Conservation (phyloP, 2,888 invertebrate species). For the Lymantria monacha region DNA sequence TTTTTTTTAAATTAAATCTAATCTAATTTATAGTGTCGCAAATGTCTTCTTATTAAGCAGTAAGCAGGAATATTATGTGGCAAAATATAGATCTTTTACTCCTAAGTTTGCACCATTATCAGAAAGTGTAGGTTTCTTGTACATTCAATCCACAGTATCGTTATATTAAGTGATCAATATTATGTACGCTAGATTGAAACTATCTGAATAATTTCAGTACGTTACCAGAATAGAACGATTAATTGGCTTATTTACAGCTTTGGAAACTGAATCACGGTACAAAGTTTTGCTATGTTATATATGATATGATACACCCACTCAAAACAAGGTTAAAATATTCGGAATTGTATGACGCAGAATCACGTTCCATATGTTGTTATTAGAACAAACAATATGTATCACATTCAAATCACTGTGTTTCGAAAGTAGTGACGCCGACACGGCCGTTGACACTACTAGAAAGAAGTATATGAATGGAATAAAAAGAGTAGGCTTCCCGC, state of each 20-base stretch:
- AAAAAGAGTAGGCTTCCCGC: slow-evolving; percentile 49
- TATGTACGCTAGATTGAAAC: not conserved
- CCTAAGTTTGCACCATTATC: too few relatives aligned
- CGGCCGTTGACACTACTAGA: slow-evolving; percentile 54
- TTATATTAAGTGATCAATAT: too few relatives aligned
- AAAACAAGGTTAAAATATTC: slow-evolving; percentile 30
- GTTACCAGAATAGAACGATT: not conserved
- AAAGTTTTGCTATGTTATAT: slow-evolving; percentile 10
- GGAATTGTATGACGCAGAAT: slow-evolving; percentile 28
- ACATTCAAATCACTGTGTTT: slow-evolving; percentile 31
- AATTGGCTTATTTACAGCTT: slow-evolving; percentile 1
- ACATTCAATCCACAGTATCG: too few relatives aligned
- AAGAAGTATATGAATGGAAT: slow-evolving; percentile 53
- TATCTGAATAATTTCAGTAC: not conserved
- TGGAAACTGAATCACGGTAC: slow-evolving; percentile 6
- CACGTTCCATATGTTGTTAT: slow-evolving; percentile 25
- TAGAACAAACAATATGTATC: slow-evolving; percentile 37
- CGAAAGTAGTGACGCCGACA: slow-evolving; percentile 35
- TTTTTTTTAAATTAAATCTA: too few relatives aligned
- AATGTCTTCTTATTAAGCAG: too few relatives aligned
- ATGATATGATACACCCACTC: slow-evolving; percentile 27
- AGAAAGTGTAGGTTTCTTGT: too few relatives aligned
- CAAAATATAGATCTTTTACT: too few relatives aligned
- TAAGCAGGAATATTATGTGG: too few relatives aligned
- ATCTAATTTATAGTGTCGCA: too few relatives aligned